Base-by-base conservation (phyloP, 2,113 vertebrate genomes). In the Lepidothrix coronata region DNA sequence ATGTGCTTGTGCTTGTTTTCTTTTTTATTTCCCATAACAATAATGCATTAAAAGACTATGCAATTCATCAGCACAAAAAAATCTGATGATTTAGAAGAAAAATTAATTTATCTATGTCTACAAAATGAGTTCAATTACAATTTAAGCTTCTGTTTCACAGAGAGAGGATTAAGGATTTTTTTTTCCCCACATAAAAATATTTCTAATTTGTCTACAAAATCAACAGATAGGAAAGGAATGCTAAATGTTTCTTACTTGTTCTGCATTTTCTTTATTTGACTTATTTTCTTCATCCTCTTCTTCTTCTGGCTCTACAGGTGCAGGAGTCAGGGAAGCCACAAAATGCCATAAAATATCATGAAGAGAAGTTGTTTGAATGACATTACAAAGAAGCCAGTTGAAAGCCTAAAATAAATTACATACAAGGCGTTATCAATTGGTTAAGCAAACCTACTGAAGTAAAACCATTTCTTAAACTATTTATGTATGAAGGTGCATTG, bases 271-370 rank as follows among this genome's bases (percentile, higher is more conserved):
- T 97, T 99, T 99, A 95, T 98, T 99, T 89, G 98, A 98, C 97
- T 99, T 99, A 97, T 98, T 99, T 95, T 99, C 99, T 31, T 99
- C 99, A 31, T 99, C 99, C 37, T 99, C 99, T 48, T 99, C 99
- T 70, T 99, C 99, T 73, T 99, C 99, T 10, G 98, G 98, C 91
- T 99, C 99, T 89, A 98, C 97, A 48, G 99, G 99, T 33, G 99
- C 99, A 59, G 99, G 99, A 21, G 99, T 99, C 46, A 99, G 97
- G 66, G 99, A 99, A 61, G 99, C 99, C 96, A 99, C 99, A 97
- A 99, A 99, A 97, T 99, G 99, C 99, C 99, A 99, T 5, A 99
- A 98, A 89, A 99, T 99, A 96, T 99, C 99, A 93, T 99, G 99
- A 83, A 99, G 98, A 54, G 99, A 99, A 33, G 99, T 99, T 83